Evolutionary conservation across 2,113 vertebrate species (phyloP), one percentile per base, ranked within the genome.

Genomic region (Ariopsis seemanni): DNA sequence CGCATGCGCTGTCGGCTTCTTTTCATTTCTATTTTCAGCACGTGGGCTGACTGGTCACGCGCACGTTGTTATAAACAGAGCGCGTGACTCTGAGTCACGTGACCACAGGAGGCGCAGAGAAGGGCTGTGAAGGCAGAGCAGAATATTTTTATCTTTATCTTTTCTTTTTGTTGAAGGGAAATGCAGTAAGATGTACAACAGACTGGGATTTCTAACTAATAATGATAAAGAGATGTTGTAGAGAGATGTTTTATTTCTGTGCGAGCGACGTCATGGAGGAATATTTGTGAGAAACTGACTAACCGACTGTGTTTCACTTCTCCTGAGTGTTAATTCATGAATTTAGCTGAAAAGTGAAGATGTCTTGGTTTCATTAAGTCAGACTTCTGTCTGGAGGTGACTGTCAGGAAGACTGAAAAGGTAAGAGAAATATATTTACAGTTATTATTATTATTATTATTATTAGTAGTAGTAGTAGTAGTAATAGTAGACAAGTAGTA

Each of bases 81-180:
- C 89, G 90, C 91, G 91, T 92, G 91, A 92, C 84, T 81, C 50
- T 27, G 2, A 4, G 60, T 77, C 88, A 92, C 83, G 79, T 92
- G 91, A 90, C 42, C 50, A n/a, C 7, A 67, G 18, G 30, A 57
- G 75, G 34, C 34, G 1, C 15, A 14, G 55, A 62, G 62, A 27
- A 67, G 77, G 86, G 34, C 30, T 79, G 62, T 62, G 22, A 10
- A 67, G 55, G 67, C 63, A 53, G 42, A 9, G 50, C 82, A 17
- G 85, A 84, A 84, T 74, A 22, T 69, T 17, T 71, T 86, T 63
- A 78, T 80, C 27, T 22, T 60, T 42, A 60, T 22, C 20, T 17
- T 55, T 17, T 55, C n/a, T 58, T 58, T 58, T 58, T 58, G 4
- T 52, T 12, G 1, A 0, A 22, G 34, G 30, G 12, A 11, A 12